Evolutionary conservation across 2,797 vertebrate genomes (phyloP).

Genomic region (Chelmon rostratus): DNA sequence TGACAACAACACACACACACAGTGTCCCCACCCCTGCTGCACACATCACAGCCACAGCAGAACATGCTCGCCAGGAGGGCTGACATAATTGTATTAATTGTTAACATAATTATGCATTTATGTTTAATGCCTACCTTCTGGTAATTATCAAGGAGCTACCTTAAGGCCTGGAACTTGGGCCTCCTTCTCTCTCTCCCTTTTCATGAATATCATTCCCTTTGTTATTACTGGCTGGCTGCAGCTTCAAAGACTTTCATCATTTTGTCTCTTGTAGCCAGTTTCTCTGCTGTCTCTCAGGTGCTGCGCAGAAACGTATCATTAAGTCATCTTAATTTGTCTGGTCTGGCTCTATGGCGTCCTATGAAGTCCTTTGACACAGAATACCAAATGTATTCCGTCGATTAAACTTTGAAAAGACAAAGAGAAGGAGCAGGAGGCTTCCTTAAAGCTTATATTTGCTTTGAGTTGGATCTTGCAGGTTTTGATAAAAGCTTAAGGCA

Average conservation of each 20-base stretch:
- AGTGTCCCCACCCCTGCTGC: background rate
- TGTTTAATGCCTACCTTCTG: constrained; percentile 86
- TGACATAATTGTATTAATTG: constrained; percentile 87
- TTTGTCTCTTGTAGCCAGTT: constrained; percentile 64
- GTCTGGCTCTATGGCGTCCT: constrained; percentile 32
- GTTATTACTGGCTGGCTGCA: constrained; percentile 58
- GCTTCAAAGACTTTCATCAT: constrained; percentile 74
- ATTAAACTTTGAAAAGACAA: constrained; percentile 53
- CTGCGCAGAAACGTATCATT: constrained; percentile 61
- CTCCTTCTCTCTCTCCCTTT: constrained; percentile 31
- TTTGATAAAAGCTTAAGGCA: constrained; percentile 42
- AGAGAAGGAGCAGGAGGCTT: constrained; percentile 16
- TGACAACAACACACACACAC: constrained; percentile 23
- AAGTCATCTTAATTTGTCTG: constrained; percentile 71
- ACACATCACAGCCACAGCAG: constrained; percentile 56
- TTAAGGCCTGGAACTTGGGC: constrained; percentile 68
- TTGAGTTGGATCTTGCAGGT: constrained; percentile 20
- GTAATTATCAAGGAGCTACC: constrained; percentile 80
- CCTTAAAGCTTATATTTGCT: constrained; percentile 44
- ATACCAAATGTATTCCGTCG: constrained; percentile 42
- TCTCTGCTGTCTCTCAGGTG: constrained; percentile 65
- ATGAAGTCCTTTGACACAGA: constrained; percentile 50
- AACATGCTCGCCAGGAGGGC: constrained; percentile 63
- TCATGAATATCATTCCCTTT: constrained; percentile 69
- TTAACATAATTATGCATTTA: constrained; percentile 87